Base-by-base conservation (phyloP, 1,140 invertebrate species). In the Wasmannia auropunctata region DNA sequence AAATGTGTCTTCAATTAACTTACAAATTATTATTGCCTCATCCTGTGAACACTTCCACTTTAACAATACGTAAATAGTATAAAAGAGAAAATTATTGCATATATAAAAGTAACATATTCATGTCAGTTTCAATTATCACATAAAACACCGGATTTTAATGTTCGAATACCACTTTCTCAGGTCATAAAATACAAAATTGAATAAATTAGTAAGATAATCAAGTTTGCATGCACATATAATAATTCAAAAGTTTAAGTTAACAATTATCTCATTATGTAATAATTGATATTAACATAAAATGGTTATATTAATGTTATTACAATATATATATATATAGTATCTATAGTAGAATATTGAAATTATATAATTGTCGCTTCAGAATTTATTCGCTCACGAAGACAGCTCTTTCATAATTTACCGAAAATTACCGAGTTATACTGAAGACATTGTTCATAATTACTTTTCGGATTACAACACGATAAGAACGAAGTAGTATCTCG, bases 361-460 rank as follows among this genome's bases (percentile, higher is more conserved):
- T 46, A 46, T 46, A 46, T 46, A 0, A 34, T 54, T 60, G n/a
- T 67, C 8, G 1, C 8, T 19, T 51, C 1, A 67, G 14, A 19
- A 22, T 40, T 25, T 16, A 58, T 54, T 37, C 0, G 8, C 19
- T 79, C 3, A 7, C 8, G 0, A 8, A 63, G 19, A 54, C 4
- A 28, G 11, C 19, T n/a, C 28, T 25, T 22, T n/a, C 14, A 3
- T 28, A 8, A 79, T 51, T 79, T 49, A 79, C 8, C 19, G 3
- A 56, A 70, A 54, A 69, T 80, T 80, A 80, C 63, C 77, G 25
- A 81, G 34, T 69, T 49, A 69, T 80, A 40, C 10, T 56, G 37
- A 72, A 58, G 19, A 16, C 49, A 81, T 72, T 51, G 19, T 58
- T 81, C 65, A 70, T 72, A 72, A 70, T 58, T 72, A 56, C n/a